A percentile compares a stretch with the other conserved stretches of the same genome.
phyloP scores from a whole-genome alignment of 2,888 invertebrate species.

The Bhutanitis thaidina region DNA sequence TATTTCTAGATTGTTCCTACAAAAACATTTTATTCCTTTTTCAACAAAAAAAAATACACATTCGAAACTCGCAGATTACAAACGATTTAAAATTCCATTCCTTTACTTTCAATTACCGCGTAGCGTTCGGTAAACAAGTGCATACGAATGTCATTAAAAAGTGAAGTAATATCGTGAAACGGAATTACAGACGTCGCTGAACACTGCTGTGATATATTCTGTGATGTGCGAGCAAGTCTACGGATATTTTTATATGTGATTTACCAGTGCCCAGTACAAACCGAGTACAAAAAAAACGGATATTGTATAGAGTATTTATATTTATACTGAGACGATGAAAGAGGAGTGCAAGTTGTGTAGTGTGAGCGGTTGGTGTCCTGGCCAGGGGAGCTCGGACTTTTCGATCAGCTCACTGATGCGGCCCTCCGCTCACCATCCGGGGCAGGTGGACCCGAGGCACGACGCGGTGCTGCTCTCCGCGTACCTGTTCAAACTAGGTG shows the following conservation, averaged over 20 bases:
- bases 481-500: slow-evolving; percentile 79
- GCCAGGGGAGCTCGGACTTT: slow-evolving; percentile 63
- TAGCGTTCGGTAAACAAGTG: slow-evolving; percentile 4
- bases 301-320: slow-evolving; percentile 23
- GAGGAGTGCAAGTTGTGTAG: slow-evolving; percentile 76
- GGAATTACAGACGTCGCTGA: slow-evolving; percentile 50
- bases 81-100: slow-evolving; percentile 1
- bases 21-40: slow-evolving; percentile 8
- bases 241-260: slow-evolving; percentile 79
- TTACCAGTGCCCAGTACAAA: slow-evolving; percentile 79
- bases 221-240: slow-evolving; percentile 69
- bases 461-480: slow-evolving; percentile 72
- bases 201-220: slow-evolving; percentile 75
- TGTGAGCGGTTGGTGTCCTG: slow-evolving; percentile 65
- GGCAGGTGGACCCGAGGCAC: slow-evolving; percentile 60
- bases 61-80: background rate
- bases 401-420: slow-evolving; percentile 74
- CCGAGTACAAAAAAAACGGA: slow-evolving; percentile 79
- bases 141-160: slow-evolving; percentile 14
- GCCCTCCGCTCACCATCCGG: slow-evolving; percentile 59
- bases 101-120: background rate
- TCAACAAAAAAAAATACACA: background rate
- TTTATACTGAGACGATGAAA: slow-evolving; percentile 52
- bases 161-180: slow-evolving; percentile 21
- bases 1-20: slow-evolving; percentile 12